Percentiles rank a stretch among this genome's conserved stretches.
Conservation (phyloP, 2,797 vertebrate species). For the Characodon lateralis region DNA sequence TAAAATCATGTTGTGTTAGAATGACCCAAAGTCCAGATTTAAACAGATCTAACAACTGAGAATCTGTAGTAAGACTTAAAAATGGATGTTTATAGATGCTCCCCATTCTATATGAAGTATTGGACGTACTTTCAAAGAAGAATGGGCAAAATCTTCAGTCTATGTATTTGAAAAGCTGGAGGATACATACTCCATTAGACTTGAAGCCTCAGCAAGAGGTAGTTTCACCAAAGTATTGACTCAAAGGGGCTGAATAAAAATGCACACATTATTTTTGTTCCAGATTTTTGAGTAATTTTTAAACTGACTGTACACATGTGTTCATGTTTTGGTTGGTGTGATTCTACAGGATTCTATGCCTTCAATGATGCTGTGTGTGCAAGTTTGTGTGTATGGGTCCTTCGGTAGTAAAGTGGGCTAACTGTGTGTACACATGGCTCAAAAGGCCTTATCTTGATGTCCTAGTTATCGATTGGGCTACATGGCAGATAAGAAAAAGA, state of each 20-base stretch:
- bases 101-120: neutral
- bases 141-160: neutral
- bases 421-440: constrained; percentile 66
- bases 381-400: constrained; percentile 33
- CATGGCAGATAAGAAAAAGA: constrained; percentile 77
- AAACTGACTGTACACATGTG: neutral
- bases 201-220: neutral
- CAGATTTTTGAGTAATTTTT: neutral
- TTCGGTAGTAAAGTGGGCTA: constrained; percentile 52
- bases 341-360: constrained; percentile 7
- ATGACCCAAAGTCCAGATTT: too few species aligned
- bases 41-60: neutral
- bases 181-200: neutral
- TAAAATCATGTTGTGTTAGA: neutral
- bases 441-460: constrained; percentile 79
- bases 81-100: neutral
- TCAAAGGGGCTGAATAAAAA: neutral
- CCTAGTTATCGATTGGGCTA: constrained; percentile 79
- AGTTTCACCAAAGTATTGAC: neutral
- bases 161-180: neutral
- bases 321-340: constrained; percentile 15
- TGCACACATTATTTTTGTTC: neutral
- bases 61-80: neutral
- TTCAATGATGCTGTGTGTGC: constrained; percentile 23
- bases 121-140: neutral